Base-by-base conservation (phyloP, 2,888 invertebrate genomes). In the Caenorhabditis angaria region DNA sequence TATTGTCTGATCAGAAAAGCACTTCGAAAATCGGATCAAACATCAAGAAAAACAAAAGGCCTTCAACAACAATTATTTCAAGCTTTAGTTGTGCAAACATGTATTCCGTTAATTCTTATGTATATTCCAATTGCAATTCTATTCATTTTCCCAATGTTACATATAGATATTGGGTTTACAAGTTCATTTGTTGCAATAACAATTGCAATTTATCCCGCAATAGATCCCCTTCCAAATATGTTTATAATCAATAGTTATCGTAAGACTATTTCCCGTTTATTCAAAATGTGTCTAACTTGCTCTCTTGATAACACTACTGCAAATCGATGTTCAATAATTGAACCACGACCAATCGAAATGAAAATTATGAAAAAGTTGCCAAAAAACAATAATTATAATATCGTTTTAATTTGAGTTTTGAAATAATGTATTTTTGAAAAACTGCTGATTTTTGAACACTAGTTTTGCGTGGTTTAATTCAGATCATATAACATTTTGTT, bases 21-120 rank as follows among this genome's bases (percentile, higher is more conserved):
- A 35, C 22, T 69, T 1, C 41, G 57, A n/a, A 20, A 14, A 22
- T 50, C 29, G 0, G 41, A 32, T n/a, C 14, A 22, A 20, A 54
- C 55, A 25, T 65, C 65, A 18, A 47, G 48, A 2, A 28, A 27
- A 12, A 58, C 61, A 1, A 57, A 54, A 32, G 48, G 35, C 1
- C 70, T 70, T 29, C 70, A 70, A 54, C 47, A 32, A 29, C 70
- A 70, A 58, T 35, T 70, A 5, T 70, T 70, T 50, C 3, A 65
- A 20, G 70, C 65, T 14, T 48, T 70, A 1, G 48, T 65, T 20
- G 57, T 70, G 25, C 65, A 70, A 50, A 54, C 70, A 2, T 28
- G 35, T 22, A 65, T 70, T 14, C 70, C 70, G 12, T 29, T 61
- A 18, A 35, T 70, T 18, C 47, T 70, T 0, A 70, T 70, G 70